Base-by-base conservation (phyloP, 2,888 invertebrate genomes). In the Danaus chrysippus region DNA sequence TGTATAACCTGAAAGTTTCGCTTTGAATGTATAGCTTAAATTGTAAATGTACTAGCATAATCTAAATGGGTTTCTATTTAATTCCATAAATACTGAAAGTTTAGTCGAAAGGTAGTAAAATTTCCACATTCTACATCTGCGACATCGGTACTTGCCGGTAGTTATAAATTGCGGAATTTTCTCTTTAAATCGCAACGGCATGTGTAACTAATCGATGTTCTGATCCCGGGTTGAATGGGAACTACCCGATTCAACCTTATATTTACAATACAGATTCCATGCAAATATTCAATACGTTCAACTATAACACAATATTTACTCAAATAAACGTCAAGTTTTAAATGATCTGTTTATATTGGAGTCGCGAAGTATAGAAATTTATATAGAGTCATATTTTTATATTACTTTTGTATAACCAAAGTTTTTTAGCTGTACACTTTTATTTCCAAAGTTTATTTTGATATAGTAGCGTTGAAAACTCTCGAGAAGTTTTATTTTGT, bases 191-290 rank as follows among this genome's bases (percentile, higher is more conserved):
- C 81, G 79, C 77, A 76, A 65, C 49, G 11, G 77, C 88, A 89
- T 80, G 76, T 88, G 88, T 73, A 74, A 71, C 84, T 87, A 89
- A 90, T 89, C 86, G 86, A 84, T 82, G 82, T 70, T 73, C 73
- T 72, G 46, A 13, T 49, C 49, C 82, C 72, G 73, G 42, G 58
- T 79, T 76, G 87, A 86, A 87, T 88, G 86, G 88, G 86, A 86
- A 87, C 77, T 75, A 73, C 79, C 74, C 76, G 74, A 85, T 87
- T 88, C 17, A 17, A 49, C 17, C 49, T 11, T 17, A 17, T 49
- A 17, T 49, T 49, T 49, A 49, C 15, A 43, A 49, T 10, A 49
- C 9, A 15, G 13, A 46, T 13, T 46, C 15, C 10, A 17, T 49
- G n/a, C 17, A 49, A n/a, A 49, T 17, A 17, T 49, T 10, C 17